Percentiles rank a stretch among this genome's conserved stretches.
These are phyloP conservation scores for Rhinichthys osculus DNA, from an alignment of 2,797 vertebrate genomes.

Conservation along the genomic window DNA sequence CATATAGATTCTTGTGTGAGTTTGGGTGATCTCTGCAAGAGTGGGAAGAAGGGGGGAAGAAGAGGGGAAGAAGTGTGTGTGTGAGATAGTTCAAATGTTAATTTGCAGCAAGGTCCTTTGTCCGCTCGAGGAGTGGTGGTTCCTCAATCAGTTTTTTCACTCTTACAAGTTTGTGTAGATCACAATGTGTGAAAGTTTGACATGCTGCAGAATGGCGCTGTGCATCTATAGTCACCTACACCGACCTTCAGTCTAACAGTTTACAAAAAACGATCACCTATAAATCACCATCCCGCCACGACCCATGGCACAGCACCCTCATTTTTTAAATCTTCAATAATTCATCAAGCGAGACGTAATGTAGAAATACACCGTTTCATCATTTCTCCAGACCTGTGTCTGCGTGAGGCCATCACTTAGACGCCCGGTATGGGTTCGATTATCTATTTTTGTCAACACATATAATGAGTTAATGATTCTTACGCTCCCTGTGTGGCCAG, in stretches of 20 bases:
- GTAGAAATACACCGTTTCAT: conserved; percentile 41
- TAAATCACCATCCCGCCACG: conserved; percentile 31
- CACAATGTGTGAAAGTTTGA: conserved; percentile 29
- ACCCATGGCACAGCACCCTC: not conserved
- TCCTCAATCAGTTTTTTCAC: no score
- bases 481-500: conserved; percentile 10
- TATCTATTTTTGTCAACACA: conserved; percentile 47
- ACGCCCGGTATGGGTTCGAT: conserved; percentile 34
- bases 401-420: conserved; percentile 36
- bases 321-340: conserved; percentile 51
- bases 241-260: conserved; percentile 20
- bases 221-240: not conserved
- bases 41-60: no score
- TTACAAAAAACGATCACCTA: conserved; percentile 20
- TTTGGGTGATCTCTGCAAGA: no score
- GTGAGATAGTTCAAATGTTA: no score
- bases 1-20: no score
- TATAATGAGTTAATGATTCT: conserved; percentile 56
- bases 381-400: conserved; percentile 16
- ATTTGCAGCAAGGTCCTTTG: no score
- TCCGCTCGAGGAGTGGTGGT: no score
- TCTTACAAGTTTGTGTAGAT: not conserved
- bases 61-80: no score
- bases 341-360: conserved; percentile 35
- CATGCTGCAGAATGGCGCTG: not conserved